phyloP scores from a whole-genome alignment of 2,113 vertebrate species.

The Rhodinocichla rosea region DNA sequence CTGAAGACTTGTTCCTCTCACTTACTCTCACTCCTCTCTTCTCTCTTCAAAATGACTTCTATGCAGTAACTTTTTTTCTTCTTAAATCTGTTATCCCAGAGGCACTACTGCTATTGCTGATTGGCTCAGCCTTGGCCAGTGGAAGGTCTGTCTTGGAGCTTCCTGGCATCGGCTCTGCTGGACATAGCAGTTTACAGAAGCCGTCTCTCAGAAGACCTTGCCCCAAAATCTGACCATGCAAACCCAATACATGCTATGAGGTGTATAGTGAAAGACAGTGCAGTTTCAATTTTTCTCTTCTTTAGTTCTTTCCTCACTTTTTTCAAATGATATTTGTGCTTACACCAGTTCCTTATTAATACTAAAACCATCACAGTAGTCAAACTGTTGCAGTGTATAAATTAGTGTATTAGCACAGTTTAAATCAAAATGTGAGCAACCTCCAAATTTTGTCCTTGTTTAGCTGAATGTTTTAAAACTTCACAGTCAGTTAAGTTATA shows the following conservation, averaged over 20 bases:
- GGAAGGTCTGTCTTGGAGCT: background rate
- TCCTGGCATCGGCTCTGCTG: background rate
- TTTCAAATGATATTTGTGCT: background rate
- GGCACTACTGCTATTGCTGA: accelerated
- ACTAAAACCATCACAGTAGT: background rate
- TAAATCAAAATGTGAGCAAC: background rate
- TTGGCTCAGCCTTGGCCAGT: too few relatives aligned
- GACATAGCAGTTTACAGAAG: background rate
- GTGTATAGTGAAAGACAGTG: background rate
- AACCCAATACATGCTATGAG: background rate
- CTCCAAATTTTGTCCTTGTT: background rate
- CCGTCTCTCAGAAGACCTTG: background rate
- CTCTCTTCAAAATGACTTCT: background rate
- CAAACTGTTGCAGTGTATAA: background rate
- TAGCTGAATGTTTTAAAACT: background rate
- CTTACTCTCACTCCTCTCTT: background rate
- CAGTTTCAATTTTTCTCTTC: background rate
- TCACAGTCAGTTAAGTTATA: background rate
- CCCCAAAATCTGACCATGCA: background rate
- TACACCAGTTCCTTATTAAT: background rate
- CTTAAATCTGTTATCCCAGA: background rate
- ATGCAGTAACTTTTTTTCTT: background rate
- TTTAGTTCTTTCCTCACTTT: background rate
- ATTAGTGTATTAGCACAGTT: background rate
- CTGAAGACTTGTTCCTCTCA: background rate